Conservation (phyloP, 2,797 vertebrate genomes). For the Tauraco hartlaubi region DNA sequence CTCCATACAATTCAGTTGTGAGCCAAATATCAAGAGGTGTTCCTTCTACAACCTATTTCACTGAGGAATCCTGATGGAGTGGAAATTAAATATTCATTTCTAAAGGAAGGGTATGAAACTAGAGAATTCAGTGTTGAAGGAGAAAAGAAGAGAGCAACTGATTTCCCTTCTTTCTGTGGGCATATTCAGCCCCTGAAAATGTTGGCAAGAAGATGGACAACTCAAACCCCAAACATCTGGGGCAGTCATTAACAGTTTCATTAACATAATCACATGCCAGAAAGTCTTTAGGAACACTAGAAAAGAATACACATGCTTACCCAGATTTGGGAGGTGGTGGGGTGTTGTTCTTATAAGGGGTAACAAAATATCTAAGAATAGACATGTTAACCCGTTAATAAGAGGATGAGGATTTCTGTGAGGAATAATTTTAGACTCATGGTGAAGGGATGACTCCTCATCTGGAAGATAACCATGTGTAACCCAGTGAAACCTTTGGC, state of each 20-base stretch:
- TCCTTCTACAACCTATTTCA: not conserved
- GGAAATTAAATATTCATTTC: not conserved
- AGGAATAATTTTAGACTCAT: not conserved
- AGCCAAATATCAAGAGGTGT: not conserved
- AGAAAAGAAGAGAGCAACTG: not conserved
- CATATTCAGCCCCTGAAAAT: not conserved
- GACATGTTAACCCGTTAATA: not conserved
- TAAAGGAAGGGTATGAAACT: not conserved
- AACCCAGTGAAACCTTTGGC: not conserved
- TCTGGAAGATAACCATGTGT: not conserved
- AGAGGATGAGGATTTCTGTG: not conserved
- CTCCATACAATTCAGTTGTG: not conserved
- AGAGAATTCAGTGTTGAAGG: not conserved
- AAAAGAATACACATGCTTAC: not conserved
- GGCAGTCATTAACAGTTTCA: constrained; percentile 20
- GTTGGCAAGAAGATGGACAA: not conserved
- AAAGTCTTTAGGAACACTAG: constrained; percentile 32
- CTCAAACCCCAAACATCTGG: not conserved
- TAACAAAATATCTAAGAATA: not conserved
- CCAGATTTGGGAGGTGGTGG: not conserved
- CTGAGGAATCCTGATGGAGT: not conserved
- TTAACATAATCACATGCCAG: not conserved
- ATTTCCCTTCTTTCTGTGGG: not conserved
- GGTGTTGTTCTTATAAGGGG: not conserved
- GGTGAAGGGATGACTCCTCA: not conserved